Conservation (phyloP, 2,888 invertebrate genomes). For the Hypomecis punctinalis region DNA sequence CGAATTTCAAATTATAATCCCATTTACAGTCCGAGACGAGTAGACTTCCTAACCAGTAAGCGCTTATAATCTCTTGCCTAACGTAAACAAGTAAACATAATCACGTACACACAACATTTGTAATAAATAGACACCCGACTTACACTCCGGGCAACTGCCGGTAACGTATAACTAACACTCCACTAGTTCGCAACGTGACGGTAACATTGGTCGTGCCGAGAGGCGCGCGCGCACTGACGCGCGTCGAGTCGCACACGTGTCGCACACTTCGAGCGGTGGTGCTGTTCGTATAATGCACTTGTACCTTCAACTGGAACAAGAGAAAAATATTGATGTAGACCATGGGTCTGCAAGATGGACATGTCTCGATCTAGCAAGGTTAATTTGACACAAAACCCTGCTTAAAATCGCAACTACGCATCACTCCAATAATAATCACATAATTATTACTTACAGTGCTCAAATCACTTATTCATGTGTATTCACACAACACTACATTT, state of each 20-base stretch:
- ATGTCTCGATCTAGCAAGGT: too few species aligned
- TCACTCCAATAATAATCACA: too few species aligned
- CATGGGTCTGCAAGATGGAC: too few species aligned
- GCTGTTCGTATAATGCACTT: slow-evolving; percentile 39
- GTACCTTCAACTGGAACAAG: slow-evolving; percentile 49
- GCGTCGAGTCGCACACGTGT: slow-evolving; percentile 27
- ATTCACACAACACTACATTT: too few species aligned
- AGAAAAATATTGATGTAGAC: neutral
- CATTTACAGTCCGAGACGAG: slow-evolving; percentile 20
- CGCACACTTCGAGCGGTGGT: slow-evolving; percentile 26
- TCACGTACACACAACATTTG: slow-evolving; percentile 41
- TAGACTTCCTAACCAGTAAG: slow-evolving; percentile 19
- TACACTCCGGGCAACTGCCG: slow-evolving; percentile 32
- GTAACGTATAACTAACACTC: neutral
- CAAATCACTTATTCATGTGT: too few species aligned
- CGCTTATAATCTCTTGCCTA: slow-evolving; percentile 38
- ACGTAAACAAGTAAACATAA: slow-evolving; percentile 36
- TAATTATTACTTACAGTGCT: too few species aligned
- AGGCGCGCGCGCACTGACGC: slow-evolving; percentile 29
- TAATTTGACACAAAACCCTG: too few species aligned
- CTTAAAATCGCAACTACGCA: too few species aligned
- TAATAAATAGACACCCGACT: slow-evolving; percentile 45
- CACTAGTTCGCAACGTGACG: slow-evolving; percentile 16
- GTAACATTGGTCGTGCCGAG: slow-evolving; percentile 3
- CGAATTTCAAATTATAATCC: slow-evolving; percentile 11